Percentiles rank a stretch among this genome's conserved stretches.
These are phyloP conservation scores for Apolygus lucorum DNA, from an alignment of 1,140 invertebrate species.

Conservation along the genomic window DNA sequence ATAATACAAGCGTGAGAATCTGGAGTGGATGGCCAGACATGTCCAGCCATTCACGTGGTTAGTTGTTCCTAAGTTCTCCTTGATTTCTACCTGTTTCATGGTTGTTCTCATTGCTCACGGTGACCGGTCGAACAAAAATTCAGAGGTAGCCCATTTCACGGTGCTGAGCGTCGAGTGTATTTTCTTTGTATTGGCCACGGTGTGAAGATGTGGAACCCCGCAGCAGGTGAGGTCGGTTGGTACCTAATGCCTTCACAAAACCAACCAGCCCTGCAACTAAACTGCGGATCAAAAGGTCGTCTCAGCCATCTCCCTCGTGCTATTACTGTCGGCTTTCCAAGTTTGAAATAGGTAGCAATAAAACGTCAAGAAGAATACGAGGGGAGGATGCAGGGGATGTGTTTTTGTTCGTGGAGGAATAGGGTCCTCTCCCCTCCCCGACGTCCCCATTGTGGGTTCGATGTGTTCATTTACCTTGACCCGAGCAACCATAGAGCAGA, in stretches of 20 bases:
- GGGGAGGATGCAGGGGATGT: neutral
- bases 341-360: neutral
- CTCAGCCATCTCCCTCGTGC: neutral
- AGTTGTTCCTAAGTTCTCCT: too few relatives aligned
- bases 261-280: neutral
- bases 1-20: too few relatives aligned
- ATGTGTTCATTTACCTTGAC: neutral
- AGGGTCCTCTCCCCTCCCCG: neutral
- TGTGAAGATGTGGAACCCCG: neutral
- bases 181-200: too few relatives aligned
- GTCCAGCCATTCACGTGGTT: too few relatives aligned
- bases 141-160: too few relatives aligned
- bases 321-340: neutral
- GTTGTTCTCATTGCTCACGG: too few relatives aligned
- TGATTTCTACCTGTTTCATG: too few relatives aligned
- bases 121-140: too few relatives aligned
- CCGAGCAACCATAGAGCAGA: neutral
- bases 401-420: neutral
- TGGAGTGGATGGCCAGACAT: too few relatives aligned
- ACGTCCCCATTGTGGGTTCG: neutral
- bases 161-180: too few relatives aligned
- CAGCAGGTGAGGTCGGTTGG: too few relatives aligned
- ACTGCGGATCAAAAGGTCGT: neutral
- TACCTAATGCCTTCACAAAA: too few relatives aligned
- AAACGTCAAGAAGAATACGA: neutral